These are phyloP conservation scores for Dendrocincla tyrannina DNA, from an alignment of 2,797 vertebrate species.

Conservation along the genomic window DNA sequence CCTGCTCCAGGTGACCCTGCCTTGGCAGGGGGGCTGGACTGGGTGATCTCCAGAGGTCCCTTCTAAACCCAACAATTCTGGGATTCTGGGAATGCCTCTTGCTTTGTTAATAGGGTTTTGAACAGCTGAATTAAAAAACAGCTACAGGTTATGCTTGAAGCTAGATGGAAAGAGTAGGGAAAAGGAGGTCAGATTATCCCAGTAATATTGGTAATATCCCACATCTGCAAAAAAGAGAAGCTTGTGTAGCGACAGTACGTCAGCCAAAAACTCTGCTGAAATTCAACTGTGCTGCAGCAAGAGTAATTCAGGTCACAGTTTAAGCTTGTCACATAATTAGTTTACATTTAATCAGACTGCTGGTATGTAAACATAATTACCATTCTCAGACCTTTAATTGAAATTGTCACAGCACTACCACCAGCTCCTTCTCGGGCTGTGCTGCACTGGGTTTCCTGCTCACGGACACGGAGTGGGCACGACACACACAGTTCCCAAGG, in stretches of 20 bases:
- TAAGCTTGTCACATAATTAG: constrained; percentile 58
- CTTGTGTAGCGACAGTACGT: background rate
- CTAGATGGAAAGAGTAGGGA: background rate
- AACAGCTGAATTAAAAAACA: background rate
- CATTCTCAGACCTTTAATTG: constrained; percentile 63
- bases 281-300: background rate
- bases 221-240: background rate
- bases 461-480: background rate
- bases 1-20: background rate
- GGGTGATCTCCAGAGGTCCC: background rate
- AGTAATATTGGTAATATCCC: background rate
- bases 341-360: constrained; percentile 62
- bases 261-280: constrained; percentile 6
- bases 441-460: background rate
- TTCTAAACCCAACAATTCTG: background rate
- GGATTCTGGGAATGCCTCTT: background rate
- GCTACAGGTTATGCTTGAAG: background rate
- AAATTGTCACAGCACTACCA: constrained; percentile 24
- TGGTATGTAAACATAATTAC: constrained; percentile 64
- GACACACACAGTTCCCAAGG: background rate
- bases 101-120: background rate
- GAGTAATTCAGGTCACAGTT: constrained; percentile 58
- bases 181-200: background rate
- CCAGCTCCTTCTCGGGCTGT: background rate
- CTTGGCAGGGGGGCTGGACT: background rate